Evolutionary conservation across 2,888 invertebrate species (phyloP), one percentile per base, ranked within the genome.

Genomic region (Lycaena phlaeas): DNA sequence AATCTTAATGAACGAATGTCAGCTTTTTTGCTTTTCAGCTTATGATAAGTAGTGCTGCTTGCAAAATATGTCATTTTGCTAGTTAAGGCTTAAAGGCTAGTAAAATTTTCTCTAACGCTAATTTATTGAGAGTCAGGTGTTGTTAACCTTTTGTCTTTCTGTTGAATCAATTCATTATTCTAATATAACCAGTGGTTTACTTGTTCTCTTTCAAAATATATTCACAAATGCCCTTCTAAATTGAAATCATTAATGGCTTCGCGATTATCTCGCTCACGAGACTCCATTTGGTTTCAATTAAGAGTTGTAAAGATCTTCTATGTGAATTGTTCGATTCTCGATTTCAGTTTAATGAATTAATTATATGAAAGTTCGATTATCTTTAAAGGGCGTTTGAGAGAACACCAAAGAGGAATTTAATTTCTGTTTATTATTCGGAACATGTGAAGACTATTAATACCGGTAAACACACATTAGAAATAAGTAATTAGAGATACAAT

Each of bases 231-330:
- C 70, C 72, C 68, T 74, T 76, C 77, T 78, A 78, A 81, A 77
- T 71, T 72, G 70, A 71, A 76, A 78, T 79, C 79, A 78, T 81
- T 81, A 78, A 79, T 64, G 69, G 67, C 53, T 46, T 52, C 57
- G 57, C 64, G 84, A 82, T 85, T 79, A 85, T 85, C 85, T 78
- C 56, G 57, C 79, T 82, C 85, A 82, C 85, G 82, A 77, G 70
- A 56, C 63, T 60, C 61, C 65, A 64, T 59, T 62, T 56, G 56
- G 61, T 64, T 68, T 77, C 81, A 82, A 81, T 81, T 81, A 81
- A 82, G 75, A 64, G 68, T 71, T 73, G 75, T 73, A 65, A 70
- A 70, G 69, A 73, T 77, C 70, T 74, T 68, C 69, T 73, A 73
- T 70, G 75, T 67, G 76, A 75, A 78, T 74, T 76, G 78, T 75